These are phyloP conservation scores for Colistium nudipinnis DNA, from an alignment of 2,113 vertebrate genomes.

Conservation along the genomic window DNA sequence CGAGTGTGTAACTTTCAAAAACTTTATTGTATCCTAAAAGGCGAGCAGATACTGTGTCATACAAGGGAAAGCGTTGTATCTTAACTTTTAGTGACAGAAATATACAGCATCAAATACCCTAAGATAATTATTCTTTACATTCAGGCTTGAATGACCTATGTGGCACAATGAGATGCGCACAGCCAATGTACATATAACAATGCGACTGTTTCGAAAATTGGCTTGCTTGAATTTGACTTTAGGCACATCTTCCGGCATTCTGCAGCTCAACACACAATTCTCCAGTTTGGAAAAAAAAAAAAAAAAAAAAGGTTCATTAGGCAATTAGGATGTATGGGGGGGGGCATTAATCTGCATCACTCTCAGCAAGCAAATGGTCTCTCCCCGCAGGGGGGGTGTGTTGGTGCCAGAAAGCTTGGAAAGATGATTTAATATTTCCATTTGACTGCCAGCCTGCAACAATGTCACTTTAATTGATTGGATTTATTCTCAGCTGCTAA, in stretches of 20 bases:
- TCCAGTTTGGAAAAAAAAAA: slow-evolving; percentile 54
- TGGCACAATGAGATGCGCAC: background rate
- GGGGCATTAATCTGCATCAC: slow-evolving; percentile 65
- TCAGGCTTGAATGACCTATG: slow-evolving; percentile 11
- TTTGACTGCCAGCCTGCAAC: slow-evolving; percentile 71
- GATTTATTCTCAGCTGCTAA: slow-evolving; percentile 75
- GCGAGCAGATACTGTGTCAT: no score
- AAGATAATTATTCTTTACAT: slow-evolving; percentile 5
- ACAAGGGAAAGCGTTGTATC: no score
- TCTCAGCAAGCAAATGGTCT: slow-evolving; percentile 51
- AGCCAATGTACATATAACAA: background rate
- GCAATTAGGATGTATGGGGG: slow-evolving; percentile 69
- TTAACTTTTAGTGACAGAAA: no score
- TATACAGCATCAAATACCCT: no score
- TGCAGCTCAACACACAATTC: slow-evolving; percentile 44
- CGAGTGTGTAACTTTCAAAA: background rate
- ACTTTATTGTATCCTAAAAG: slow-evolving; percentile 1
- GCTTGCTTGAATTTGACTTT: slow-evolving; percentile 42
- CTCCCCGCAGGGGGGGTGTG: slow-evolving; percentile 50
- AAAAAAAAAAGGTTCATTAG: slow-evolving; percentile 66
- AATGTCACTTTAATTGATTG: slow-evolving; percentile 75
- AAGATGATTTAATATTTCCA: slow-evolving; percentile 78
- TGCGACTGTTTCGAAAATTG: no score
- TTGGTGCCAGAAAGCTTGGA: slow-evolving; percentile 68
- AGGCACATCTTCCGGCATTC: slow-evolving; percentile 33